Evolutionary conservation across 2,113 vertebrate genomes (phyloP).

Genomic region (Fregata magnificens): DNA sequence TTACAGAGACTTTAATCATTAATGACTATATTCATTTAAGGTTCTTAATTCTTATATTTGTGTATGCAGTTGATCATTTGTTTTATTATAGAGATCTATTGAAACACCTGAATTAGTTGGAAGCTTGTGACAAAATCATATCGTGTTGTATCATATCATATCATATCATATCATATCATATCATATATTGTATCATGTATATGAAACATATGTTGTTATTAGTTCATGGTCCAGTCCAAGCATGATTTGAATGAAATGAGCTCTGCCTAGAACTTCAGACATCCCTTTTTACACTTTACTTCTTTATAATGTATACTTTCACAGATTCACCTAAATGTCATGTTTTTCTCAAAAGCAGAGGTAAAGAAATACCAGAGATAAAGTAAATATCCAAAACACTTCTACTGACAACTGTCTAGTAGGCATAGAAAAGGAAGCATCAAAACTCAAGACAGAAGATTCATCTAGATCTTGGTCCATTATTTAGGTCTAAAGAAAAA

Average conservation of each 20-base stretch:
- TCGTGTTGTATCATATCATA: not conserved
- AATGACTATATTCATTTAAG: not conserved
- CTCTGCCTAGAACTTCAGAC: not conserved
- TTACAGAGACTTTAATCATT: not conserved
- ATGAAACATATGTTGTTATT: not conserved
- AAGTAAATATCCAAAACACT: not conserved
- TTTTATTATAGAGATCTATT: not conserved
- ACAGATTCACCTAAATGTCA: not conserved
- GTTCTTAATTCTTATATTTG: not conserved
- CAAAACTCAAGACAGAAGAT: not conserved
- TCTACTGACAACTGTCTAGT: not conserved
- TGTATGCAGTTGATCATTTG: not conserved
- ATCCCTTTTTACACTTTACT: not conserved
- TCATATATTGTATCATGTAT: not conserved
- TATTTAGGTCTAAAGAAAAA: not conserved
- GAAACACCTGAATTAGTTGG: not conserved
- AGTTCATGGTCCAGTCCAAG: not conserved
- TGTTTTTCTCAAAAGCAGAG: not conserved
- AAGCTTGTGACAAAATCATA: not conserved
- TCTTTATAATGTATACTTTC: not conserved
- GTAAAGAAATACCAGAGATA: not conserved
- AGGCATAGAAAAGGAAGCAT: not conserved
- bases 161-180: not conserved
- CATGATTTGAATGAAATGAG: not conserved
- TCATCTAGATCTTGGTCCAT: not conserved